Conservation (phyloP, 2,113 vertebrate species). For the Gyps fulvus region DNA sequence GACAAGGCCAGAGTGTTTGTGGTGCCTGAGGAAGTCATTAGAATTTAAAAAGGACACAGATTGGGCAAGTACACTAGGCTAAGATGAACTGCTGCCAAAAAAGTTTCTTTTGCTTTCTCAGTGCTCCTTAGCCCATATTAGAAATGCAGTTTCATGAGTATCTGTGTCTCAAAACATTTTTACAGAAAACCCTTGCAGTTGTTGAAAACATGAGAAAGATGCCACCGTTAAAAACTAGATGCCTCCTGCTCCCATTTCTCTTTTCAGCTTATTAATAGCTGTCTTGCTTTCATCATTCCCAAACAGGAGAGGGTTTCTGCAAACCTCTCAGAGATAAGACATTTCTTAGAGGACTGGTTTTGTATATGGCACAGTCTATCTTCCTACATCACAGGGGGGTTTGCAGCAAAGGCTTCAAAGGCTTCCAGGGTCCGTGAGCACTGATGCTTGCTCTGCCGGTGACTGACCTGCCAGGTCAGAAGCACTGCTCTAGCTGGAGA, state of each 20-base stretch:
- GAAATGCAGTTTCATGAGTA: not conserved
- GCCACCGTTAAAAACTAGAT: not conserved
- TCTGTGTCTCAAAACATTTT: not conserved
- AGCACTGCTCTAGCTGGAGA: not conserved
- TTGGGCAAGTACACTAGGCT: not conserved
- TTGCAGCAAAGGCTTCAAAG: not conserved
- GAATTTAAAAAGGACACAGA: slow-evolving; percentile 60
- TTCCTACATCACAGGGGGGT: not conserved
- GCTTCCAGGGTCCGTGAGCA: not conserved
- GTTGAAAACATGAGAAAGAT: not conserved
- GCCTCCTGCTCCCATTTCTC: not conserved
- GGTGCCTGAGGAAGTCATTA: slow-evolving; percentile 64
- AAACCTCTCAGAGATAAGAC: not conserved
- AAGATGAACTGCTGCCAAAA: slow-evolving; percentile 36
- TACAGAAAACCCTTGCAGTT: not conserved
- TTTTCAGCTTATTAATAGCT: not conserved
- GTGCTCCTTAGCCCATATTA: not conserved
- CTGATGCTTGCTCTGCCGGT: not conserved
- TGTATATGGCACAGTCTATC: not conserved
- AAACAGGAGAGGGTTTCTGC: not conserved
- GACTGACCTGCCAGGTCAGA: not conserved
- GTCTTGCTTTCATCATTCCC: not conserved
- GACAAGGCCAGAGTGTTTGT: slow-evolving; percentile 59
- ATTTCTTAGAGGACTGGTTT: not conserved
- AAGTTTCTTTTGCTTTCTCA: slow-evolving; percentile 14